A percentile compares a stretch with the other conserved stretches of the same genome.
These are phyloP conservation scores for Bombus breviceps DNA, from an alignment of 1,140 invertebrate genomes.

Conservation along the genomic window DNA sequence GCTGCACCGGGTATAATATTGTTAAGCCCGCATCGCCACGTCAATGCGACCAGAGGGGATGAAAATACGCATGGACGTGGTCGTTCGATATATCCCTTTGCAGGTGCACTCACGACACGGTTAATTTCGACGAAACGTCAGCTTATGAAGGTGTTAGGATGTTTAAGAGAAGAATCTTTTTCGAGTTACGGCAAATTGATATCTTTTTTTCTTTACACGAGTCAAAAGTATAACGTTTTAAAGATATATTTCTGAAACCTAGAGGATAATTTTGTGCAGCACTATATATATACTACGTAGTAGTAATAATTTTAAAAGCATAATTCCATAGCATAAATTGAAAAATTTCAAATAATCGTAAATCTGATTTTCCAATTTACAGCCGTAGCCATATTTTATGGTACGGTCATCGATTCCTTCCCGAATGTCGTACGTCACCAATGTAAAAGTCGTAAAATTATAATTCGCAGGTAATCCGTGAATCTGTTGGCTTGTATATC, in stretches of 20 bases:
- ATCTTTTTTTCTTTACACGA: no score
- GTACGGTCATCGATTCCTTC: background rate
- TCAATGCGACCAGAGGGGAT: background rate
- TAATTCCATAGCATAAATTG: no score
- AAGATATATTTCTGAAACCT: background rate
- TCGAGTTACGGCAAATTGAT: no score
- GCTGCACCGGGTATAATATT: constrained; percentile 21
- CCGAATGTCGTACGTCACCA: background rate
- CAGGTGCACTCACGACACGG: constrained; percentile 12
- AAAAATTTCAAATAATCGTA: no score
- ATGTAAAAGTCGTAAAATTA: constrained; percentile 58
- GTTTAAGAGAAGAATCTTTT: background rate
- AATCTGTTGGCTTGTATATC: constrained; percentile 37
- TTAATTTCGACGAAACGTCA: constrained; percentile 44
- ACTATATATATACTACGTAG: no score
- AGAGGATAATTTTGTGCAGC: no score
- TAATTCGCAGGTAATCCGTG: constrained; percentile 55
- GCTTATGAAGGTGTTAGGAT: background rate
- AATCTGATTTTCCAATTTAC: background rate
- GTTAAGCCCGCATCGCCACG: constrained; percentile 21
- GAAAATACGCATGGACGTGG: constrained; percentile 29
- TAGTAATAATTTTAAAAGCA: no score
- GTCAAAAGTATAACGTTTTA: no score
- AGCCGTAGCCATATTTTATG: background rate
- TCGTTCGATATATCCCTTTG: constrained; percentile 39